A percentile compares a stretch with the other conserved stretches of the same genome.
phyloP scores from a whole-genome alignment of 2,113 vertebrate species.

The Platycercus adscitus region DNA sequence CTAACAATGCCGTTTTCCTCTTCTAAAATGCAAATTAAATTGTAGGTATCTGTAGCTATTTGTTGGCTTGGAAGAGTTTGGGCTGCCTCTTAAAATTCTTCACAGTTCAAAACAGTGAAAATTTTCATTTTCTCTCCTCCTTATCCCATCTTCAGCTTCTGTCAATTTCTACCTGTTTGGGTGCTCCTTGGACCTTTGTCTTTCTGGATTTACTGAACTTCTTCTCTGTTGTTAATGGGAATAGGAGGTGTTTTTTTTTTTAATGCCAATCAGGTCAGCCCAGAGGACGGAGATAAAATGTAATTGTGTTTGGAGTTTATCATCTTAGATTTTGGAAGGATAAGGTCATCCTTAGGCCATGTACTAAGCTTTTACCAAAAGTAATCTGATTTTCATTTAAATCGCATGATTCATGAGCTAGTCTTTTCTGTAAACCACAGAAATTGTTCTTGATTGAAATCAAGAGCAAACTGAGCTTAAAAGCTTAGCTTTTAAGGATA shows the following conservation, averaged over 20 bases:
- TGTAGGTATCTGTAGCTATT: neutral
- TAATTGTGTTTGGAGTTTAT: neutral
- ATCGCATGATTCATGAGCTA: neutral
- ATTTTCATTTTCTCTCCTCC: neutral
- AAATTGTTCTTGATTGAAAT: neutral
- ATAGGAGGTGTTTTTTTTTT: neutral
- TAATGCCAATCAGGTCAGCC: neutral
- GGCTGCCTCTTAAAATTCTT: neutral
- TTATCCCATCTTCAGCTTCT: neutral
- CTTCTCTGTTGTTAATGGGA: neutral
- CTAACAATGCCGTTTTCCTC: neutral
- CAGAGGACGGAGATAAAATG: neutral
- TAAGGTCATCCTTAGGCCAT: neutral
- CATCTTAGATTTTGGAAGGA: neutral
- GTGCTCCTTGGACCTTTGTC: neutral
- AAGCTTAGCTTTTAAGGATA: neutral
- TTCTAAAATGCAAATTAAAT: neutral
- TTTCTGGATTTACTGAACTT: neutral
- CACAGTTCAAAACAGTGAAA: neutral
- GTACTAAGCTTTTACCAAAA: constrained; percentile 14
- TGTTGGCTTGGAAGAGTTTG: neutral
- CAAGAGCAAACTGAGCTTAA: neutral
- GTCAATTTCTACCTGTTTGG: neutral
- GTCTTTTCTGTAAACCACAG: neutral
- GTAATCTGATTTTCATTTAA: constrained; percentile 32